Evolutionary conservation across 2,797 vertebrate species (phyloP).

Genomic region (Apogon talboti): DNA sequence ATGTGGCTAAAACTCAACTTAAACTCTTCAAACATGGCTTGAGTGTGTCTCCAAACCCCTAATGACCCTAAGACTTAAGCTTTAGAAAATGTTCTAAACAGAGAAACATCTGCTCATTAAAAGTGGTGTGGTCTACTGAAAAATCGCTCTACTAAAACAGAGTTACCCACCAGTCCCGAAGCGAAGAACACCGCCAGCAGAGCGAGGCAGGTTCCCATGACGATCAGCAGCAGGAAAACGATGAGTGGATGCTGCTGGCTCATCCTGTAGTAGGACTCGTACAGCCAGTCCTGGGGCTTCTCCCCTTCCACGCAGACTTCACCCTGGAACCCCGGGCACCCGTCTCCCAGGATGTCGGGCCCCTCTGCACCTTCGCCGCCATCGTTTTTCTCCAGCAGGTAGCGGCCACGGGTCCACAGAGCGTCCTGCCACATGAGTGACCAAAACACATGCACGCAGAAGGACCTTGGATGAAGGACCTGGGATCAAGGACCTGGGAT

Average conservation of each 20-base stretch:
- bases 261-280: slow-evolving; percentile 97
- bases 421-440: slow-evolving; percentile 87
- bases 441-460: slow-evolving; percentile 17
- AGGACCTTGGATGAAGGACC: not conserved
- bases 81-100: too few relatives aligned
- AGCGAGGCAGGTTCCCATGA: slow-evolving; percentile 96
- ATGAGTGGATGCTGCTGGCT: slow-evolving; percentile 99
- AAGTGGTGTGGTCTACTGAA: too few relatives aligned
- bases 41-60: too few relatives aligned
- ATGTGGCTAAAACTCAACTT: too few relatives aligned
- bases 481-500: slow-evolving; percentile 21
- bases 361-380: slow-evolving; percentile 75
- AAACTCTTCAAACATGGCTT: too few relatives aligned
- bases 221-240: slow-evolving; percentile 96
- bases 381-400: slow-evolving; percentile 91
- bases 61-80: too few relatives aligned
- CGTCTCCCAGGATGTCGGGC: slow-evolving; percentile 68
- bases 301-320: slow-evolving; percentile 66
- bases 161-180: slow-evolving; percentile 91
- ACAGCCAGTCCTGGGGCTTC: slow-evolving; percentile 95
- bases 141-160: not conserved
- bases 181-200: slow-evolving; percentile 96
- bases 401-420: slow-evolving; percentile 89
- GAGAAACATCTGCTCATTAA: too few relatives aligned
- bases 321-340: slow-evolving; percentile 62